phyloP scores from a whole-genome alignment of 2,888 invertebrate genomes.

The Beris morrisii region DNA sequence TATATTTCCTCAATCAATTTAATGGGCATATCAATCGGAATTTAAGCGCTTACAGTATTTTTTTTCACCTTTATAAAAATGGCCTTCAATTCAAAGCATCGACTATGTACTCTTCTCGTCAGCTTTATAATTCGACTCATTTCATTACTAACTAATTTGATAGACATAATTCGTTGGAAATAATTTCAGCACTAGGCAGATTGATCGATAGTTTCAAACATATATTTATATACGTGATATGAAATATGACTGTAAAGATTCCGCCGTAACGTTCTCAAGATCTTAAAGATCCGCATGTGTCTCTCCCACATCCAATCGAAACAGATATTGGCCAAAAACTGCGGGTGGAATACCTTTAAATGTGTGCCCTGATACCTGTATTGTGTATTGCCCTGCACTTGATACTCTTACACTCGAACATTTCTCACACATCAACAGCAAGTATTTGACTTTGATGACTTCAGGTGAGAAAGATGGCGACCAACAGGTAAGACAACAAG shows the following conservation, averaged over 20 bases:
- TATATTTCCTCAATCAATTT: conserved; percentile 29
- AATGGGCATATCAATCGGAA: conserved; percentile 30
- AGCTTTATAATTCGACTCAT: conserved; percentile 1
- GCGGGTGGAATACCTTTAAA: not conserved
- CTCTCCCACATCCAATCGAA: conserved; percentile 11
- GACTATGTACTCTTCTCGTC: no score
- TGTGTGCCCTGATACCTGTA: not conserved
- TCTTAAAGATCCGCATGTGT: not conserved
- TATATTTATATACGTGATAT: no score
- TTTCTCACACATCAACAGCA: not conserved
- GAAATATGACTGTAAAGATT: no score
- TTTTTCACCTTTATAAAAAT: conserved; percentile 3
- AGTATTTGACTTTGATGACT: conserved; percentile 6
- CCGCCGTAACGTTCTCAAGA: not conserved
- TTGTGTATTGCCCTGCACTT: not conserved
- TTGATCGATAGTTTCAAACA: no score
- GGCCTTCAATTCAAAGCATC: conserved; percentile 15
- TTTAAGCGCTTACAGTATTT: conserved; percentile 13
- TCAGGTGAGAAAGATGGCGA: conserved; percentile 16
- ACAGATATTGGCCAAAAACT: conserved; percentile 12
- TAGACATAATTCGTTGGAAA: conserved; percentile 15
- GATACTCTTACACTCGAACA: not conserved
- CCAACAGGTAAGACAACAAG: not conserved
- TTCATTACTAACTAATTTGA: conserved; percentile 20
- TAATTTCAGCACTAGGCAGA: no score